phyloP scores from a whole-genome alignment of 2,888 invertebrate species.

The Drosophila nigricruria region DNA sequence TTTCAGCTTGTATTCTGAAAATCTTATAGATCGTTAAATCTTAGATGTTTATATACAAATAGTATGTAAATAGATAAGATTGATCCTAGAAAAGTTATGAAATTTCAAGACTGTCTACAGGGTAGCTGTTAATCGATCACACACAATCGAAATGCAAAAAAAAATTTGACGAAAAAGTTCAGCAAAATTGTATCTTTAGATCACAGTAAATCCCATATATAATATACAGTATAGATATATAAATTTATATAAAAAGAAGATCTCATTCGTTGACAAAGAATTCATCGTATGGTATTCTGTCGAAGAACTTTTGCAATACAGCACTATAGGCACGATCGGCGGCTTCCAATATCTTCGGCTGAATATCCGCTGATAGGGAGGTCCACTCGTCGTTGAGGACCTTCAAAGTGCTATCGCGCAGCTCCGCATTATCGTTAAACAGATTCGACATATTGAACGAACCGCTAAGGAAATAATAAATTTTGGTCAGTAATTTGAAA shows the following conservation, averaged over 20 bases:
- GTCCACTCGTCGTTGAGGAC: slow-evolving; percentile 72
- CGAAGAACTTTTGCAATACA: slow-evolving; percentile 43
- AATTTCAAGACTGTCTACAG: neutral
- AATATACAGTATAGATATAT: neutral
- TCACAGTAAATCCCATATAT: neutral
- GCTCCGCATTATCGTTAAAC: slow-evolving; percentile 65
- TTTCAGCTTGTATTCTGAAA: neutral
- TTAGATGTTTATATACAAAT: neutral
- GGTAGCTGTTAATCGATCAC: neutral
- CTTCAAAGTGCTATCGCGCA: slow-evolving; percentile 71
- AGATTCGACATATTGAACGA: slow-evolving; percentile 69
- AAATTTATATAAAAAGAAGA: no score
- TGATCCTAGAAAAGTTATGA: no score
- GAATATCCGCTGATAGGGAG: slow-evolving; percentile 61
- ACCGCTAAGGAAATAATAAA: slow-evolving; percentile 52
- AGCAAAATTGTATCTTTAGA: neutral
- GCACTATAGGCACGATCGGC: slow-evolving; percentile 15
- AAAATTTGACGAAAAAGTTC: no score
- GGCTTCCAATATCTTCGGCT: slow-evolving; percentile 61
- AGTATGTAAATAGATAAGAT: no score
- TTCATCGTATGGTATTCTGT: slow-evolving; percentile 68
- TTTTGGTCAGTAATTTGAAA: neutral
- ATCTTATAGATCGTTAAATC: neutral
- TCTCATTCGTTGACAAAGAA: slow-evolving; percentile 40
- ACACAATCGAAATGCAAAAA: neutral